Conservation (phyloP, 2,888 invertebrate species). For the Dynastes maya region DNA sequence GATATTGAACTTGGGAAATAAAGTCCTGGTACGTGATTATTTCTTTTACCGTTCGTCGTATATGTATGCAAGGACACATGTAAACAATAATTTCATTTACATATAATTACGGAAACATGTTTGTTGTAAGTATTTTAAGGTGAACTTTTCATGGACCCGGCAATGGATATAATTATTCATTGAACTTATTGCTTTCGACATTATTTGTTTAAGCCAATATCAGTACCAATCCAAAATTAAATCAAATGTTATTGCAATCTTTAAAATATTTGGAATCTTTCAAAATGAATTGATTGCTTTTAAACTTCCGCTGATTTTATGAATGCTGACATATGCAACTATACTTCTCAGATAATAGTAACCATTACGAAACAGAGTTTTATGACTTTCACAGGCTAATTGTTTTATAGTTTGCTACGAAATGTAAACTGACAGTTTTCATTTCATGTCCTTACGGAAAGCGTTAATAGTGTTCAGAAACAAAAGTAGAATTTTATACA, state of each 20-base stretch:
- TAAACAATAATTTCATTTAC: not conserved
- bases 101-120: slow-evolving; percentile 21
- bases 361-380: not conserved
- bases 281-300: not conserved
- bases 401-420: slow-evolving; percentile 13
- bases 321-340: not conserved
- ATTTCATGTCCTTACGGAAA: not conserved
- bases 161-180: too few species aligned
- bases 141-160: not conserved
- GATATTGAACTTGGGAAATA: slow-evolving; percentile 31
- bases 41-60: slow-evolving; percentile 1
- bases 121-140: slow-evolving; percentile 4
- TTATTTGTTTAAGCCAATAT: not conserved
- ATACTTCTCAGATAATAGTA: not conserved
- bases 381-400: not conserved
- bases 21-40: not conserved
- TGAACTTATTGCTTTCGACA: too few species aligned
- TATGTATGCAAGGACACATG: slow-evolving; percentile 21
- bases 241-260: not conserved
- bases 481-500: not conserved
- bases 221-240: not conserved
- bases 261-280: slow-evolving; percentile 2
- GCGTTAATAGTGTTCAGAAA: not conserved
- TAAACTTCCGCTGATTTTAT: slow-evolving; percentile 13
- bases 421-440: not conserved